These are phyloP conservation scores for Polydesmus complanatus DNA, from an alignment of 2,888 invertebrate genomes.

Conservation along the genomic window DNA sequence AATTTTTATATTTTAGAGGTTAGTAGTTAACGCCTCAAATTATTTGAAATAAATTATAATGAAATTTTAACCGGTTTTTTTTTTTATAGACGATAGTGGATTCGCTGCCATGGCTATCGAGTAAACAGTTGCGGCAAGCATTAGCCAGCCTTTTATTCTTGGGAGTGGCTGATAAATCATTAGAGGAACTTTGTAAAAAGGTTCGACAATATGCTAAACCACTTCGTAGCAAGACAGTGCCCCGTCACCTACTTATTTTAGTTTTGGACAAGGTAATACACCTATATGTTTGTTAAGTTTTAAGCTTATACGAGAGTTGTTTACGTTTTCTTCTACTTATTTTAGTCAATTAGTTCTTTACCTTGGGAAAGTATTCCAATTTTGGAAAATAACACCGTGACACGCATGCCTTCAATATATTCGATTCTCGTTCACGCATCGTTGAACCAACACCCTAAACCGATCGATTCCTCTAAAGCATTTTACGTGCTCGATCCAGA, in stretches of 20 bases:
- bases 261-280: background rate
- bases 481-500: background rate
- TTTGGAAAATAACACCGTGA: background rate
- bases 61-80: background rate
- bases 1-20: background rate
- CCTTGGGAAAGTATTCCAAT: background rate
- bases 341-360: background rate
- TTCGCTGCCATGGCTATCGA: background rate
- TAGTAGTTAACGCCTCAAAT: no score
- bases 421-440: background rate
- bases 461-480: background rate
- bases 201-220: background rate
- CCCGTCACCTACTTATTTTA: background rate
- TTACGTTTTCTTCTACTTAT: no score
- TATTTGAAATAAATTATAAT: no score
- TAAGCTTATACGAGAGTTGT: background rate
- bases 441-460: background rate
- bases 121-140: background rate
- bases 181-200: background rate
- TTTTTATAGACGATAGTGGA: background rate
- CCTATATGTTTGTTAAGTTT: no score
- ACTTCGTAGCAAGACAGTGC: background rate
- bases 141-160: background rate
- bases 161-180: background rate
- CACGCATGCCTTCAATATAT: background rate